Percentiles rank a stretch among this genome's conserved stretches.
phyloP scores from a whole-genome alignment of 2,888 invertebrate genomes.

The Euplexia lucipara region DNA sequence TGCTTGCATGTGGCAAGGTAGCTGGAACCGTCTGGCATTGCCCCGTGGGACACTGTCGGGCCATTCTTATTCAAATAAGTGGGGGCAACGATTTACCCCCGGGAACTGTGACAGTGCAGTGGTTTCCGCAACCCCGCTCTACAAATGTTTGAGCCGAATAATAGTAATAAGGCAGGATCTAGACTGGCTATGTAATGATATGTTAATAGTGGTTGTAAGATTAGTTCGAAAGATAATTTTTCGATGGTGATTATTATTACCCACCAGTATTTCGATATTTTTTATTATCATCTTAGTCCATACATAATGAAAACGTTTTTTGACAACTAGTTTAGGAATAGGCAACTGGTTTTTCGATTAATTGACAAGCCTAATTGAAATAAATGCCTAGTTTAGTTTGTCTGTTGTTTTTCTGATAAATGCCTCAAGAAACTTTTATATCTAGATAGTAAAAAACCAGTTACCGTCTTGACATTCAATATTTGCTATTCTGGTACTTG shows the following conservation, averaged over 20 bases:
- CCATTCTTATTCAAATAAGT: conserved; percentile 89
- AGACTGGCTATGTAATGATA: conserved; percentile 35
- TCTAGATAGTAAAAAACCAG: too few species aligned
- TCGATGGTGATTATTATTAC: background rate
- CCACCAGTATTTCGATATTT: too few species aligned
- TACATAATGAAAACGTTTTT: too few species aligned
- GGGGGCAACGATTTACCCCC: conserved; percentile 81
- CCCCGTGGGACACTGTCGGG: conserved; percentile 75
- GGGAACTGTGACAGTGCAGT: conserved; percentile 74
- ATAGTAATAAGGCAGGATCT: conserved; percentile 44
- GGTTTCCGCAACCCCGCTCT: conserved; percentile 52
- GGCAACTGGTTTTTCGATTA: too few species aligned
- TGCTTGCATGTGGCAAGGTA: conserved; percentile 68
- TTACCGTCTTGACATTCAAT: too few species aligned
- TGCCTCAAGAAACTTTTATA: too few species aligned
- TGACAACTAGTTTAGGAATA: too few species aligned
- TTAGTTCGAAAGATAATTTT: background rate
- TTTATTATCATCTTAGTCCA: too few species aligned
- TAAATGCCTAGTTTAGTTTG: too few species aligned
- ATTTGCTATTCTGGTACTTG: too few species aligned
- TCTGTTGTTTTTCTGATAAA: too few species aligned
- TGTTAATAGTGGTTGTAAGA: conserved; percentile 25
- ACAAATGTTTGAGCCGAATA: conserved; percentile 64
- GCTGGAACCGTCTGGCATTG: conserved; percentile 71
- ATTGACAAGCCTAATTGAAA: too few species aligned